A percentile compares a stretch with the other conserved stretches of the same genome.
Conservation (phyloP, 1,140 invertebrate genomes). For the Euwallacea fornicatus region DNA sequence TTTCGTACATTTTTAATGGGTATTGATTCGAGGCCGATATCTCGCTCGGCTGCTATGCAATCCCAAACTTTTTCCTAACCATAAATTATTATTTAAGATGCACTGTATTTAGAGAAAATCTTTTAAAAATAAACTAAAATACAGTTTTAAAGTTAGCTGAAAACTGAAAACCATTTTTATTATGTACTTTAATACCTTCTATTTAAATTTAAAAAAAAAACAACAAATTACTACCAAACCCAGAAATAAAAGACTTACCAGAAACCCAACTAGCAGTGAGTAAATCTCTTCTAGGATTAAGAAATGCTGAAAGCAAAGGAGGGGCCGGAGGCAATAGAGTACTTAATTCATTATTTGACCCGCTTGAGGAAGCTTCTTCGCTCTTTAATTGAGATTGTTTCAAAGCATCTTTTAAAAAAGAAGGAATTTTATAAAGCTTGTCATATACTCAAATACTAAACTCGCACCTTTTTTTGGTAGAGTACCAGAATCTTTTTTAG, state of each 20-base stretch:
- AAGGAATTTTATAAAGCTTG: neutral
- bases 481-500: neutral
- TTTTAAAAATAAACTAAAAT: too few species aligned
- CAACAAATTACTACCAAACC: neutral
- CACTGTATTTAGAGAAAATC: too few species aligned
- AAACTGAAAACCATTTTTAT: too few species aligned
- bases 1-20: too few species aligned
- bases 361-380: conserved; percentile 57
- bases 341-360: conserved; percentile 65
- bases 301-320: conserved; percentile 64
- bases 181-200: too few species aligned
- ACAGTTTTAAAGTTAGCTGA: too few species aligned
- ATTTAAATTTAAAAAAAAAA: too few species aligned
- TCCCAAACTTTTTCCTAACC: too few species aligned
- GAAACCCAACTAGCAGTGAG: conserved; percentile 47
- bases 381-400: conserved; percentile 27
- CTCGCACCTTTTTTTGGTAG: conserved; percentile 31
- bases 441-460: neutral
- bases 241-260: conserved; percentile 17
- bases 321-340: conserved; percentile 62
- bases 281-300: conserved; percentile 62
- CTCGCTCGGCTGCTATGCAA: too few species aligned
- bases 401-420: conserved; percentile 8
- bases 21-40: too few species aligned
- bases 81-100: too few species aligned